These are phyloP conservation scores for Heterodera carotae DNA, from an alignment of 1,140 invertebrate species.

Conservation along the genomic window DNA sequence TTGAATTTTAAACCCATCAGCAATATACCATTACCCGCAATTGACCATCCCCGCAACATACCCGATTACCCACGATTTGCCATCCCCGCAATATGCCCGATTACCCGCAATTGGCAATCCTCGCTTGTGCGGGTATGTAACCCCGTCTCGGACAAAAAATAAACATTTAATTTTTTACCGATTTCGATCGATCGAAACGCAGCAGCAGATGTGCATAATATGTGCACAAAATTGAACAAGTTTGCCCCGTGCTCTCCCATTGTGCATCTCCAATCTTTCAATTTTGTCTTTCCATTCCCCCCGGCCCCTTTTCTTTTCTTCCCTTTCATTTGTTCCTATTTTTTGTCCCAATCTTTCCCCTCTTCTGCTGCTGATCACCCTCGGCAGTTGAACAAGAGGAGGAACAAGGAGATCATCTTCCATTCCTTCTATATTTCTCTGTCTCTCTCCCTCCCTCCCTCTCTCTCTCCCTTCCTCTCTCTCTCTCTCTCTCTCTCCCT, in stretches of 20 bases:
- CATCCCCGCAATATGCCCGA: too few relatives aligned
- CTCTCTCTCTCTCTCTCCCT: too few relatives aligned
- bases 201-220: not conserved
- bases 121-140: too few relatives aligned
- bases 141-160: too few relatives aligned
- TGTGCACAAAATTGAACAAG: not conserved
- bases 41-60: too few relatives aligned
- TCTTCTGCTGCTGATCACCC: not conserved
- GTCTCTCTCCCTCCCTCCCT: too few relatives aligned
- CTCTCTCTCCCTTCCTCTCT: too few relatives aligned
- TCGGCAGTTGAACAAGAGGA: not conserved
- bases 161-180: not conserved
- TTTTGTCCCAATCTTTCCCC: not conserved
- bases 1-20: too few relatives aligned
- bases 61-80: too few relatives aligned
- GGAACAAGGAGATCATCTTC: not conserved
- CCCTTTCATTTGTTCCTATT: not conserved
- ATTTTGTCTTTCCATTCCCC: constrained; percentile 9
- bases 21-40: too few relatives aligned
- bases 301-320: not conserved
- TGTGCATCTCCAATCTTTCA: constrained; percentile 1
- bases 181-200: not conserved
- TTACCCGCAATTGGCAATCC: too few relatives aligned
- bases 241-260: not conserved
- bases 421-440: too few relatives aligned